Evolutionary conservation across 2,113 vertebrate genomes (phyloP).

Genomic region (Carassius auratus): DNA sequence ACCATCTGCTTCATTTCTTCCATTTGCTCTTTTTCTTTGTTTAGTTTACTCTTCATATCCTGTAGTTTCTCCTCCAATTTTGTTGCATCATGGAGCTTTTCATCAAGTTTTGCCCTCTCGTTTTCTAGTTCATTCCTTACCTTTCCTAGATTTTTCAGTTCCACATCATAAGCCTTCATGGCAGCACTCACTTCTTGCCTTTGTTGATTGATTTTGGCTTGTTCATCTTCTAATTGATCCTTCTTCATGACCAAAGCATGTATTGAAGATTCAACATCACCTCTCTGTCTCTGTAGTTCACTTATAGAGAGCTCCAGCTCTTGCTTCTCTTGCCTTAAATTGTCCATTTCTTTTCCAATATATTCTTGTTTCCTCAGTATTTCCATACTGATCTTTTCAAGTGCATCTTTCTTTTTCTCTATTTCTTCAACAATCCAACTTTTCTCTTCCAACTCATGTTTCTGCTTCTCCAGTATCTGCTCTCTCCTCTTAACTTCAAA

Average conservation of each 20-base stretch:
- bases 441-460: slow-evolving; percentile 24
- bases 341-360: slow-evolving; percentile 37
- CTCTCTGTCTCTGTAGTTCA: slow-evolving; percentile 50
- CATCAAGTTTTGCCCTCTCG: background rate
- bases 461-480: slow-evolving; percentile 24
- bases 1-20: slow-evolving; percentile 1
- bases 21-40: slow-evolving; percentile 12
- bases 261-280: slow-evolving; percentile 27
- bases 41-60: slow-evolving; percentile 1
- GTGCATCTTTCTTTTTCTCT: slow-evolving; percentile 8
- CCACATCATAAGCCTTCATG: background rate
- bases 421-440: background rate
- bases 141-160: slow-evolving; percentile 13
- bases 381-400: slow-evolving; percentile 2
- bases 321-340: slow-evolving; percentile 35
- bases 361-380: slow-evolving; percentile 17
- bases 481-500: slow-evolving; percentile 9
- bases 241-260: slow-evolving; percentile 38
- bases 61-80: slow-evolving; percentile 9
- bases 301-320: slow-evolving; percentile 46
- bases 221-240: slow-evolving; percentile 41
- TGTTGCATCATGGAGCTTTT: background rate
- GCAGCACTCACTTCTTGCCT: background rate
- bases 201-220: slow-evolving; percentile 39
- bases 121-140: slow-evolving; percentile 5